Evolutionary conservation across 2,888 invertebrate genomes (phyloP), one percentile per base, ranked within the genome.

Genomic region (Stomorhina lunata): DNA sequence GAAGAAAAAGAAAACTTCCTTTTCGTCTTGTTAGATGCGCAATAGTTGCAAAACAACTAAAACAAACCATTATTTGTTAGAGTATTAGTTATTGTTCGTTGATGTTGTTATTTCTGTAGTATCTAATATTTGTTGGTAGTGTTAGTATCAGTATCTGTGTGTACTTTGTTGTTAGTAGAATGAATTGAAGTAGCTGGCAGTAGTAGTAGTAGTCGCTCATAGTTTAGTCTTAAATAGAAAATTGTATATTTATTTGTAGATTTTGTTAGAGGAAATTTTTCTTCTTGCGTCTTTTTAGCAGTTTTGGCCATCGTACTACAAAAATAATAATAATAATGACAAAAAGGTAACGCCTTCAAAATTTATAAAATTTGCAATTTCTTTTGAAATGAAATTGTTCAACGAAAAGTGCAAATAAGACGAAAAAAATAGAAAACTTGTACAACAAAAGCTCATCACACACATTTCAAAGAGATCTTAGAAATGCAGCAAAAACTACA

Each of bases 331-430:
- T 84, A 80, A 80, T 71, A 75, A 78, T 79, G 78, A 77, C 78
- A 82, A 87, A 87, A 88, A 87, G 89, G 88, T 87, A 88, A 89
- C 89, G 89, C 89, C 89, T 89, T 89, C 89, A 86, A 88, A 88
- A 87, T 86, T 83, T 85, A 84, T 85, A 84, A 83, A 84, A 76
- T 85, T 85, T 85, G 84, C 80, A 83, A 84, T 84, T 68, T 83
- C 84, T 84, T 72, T 80, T 55, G 66, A 72, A 77, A 79, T 65
- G 78, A 68, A 82, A 69, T 34, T n/a, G n/a, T n/a, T n/a, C 45
- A 45, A 72, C 25, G 59, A 61, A 71, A 79, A 72, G n/a, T 72
- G 65, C 68, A 82, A 73, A 57, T 65, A 65, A 73, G 10, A 55
- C 4, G 22, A 37, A n/a, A 17, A 50, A 43, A 27, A 43, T 65